A percentile compares a stretch with the other conserved stretches of the same genome.
These are phyloP conservation scores for Hemaris fuciformis DNA, from an alignment of 2,888 invertebrate species.

Conservation along the genomic window DNA sequence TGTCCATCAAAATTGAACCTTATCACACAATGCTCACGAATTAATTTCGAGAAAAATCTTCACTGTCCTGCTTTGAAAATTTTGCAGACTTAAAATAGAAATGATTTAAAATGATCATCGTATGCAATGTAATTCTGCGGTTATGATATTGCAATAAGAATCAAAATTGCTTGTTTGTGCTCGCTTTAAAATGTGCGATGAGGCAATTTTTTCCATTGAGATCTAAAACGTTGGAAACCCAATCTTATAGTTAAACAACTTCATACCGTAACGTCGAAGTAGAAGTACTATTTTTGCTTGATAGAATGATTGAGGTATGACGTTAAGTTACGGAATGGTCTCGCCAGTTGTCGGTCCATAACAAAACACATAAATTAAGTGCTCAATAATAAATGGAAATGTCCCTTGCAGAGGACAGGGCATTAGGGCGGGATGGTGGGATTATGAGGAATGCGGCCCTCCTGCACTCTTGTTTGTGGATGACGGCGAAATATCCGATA, in stretches of 20 bases:
- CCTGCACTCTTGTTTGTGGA: conserved; percentile 44
- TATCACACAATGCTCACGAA: not conserved
- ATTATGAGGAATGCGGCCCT: conserved; percentile 75
- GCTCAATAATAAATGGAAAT: conserved; percentile 83
- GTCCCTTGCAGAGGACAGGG: conserved; percentile 81
- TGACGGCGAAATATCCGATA: not conserved
- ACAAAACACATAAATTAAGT: conserved; percentile 83
- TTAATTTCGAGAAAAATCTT: not conserved
- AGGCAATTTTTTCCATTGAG: conserved; percentile 47
- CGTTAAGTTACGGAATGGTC: conserved; percentile 27
- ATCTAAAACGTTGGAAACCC: not conserved
- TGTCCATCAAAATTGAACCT: not conserved
- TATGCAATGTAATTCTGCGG: conserved; percentile 37
- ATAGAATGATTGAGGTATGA: not conserved
- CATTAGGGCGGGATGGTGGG: conserved; percentile 81
- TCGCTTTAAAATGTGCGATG: conserved; percentile 62
- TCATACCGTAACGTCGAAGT: not conserved
- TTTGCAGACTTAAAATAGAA: conserved; percentile 28
- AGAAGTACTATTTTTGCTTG: not conserved
- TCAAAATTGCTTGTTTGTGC: conserved; percentile 32
- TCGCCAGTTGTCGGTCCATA: conserved; percentile 77
- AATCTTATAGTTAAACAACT: not conserved
- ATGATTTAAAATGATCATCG: conserved; percentile 44
- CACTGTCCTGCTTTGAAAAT: conserved; percentile 40
- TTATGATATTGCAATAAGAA: conserved; percentile 27